These are phyloP conservation scores for Halcyon badia DNA, from an alignment of 2,797 vertebrate genomes.

Conservation along the genomic window DNA sequence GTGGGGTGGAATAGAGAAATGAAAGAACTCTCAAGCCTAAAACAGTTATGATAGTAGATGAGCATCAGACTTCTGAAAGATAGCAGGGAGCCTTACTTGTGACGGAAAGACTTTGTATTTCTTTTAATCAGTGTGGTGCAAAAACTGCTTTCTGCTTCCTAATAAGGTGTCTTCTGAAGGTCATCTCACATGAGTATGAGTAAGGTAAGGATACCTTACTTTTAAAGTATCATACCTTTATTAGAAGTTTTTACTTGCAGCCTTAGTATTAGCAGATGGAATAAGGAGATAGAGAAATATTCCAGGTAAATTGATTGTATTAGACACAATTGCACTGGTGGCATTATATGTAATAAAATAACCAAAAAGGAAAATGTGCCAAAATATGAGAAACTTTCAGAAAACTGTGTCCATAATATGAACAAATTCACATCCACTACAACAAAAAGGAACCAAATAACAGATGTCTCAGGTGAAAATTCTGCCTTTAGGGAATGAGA, in stretches of 20 bases:
- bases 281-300: neutral
- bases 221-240: neutral
- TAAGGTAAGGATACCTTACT: neutral
- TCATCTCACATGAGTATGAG: neutral
- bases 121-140: neutral
- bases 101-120: neutral
- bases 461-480: conserved; percentile 8
- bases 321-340: neutral
- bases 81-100: neutral
- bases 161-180: neutral
- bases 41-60: neutral
- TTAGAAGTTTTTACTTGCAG: neutral
- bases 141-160: neutral
- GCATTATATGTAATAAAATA: neutral
- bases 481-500: neutral
- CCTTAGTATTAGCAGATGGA: neutral
- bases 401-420: neutral
- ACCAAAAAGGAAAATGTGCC: neutral
- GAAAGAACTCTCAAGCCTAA: neutral
- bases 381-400: neutral
- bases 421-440: neutral
- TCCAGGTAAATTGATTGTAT: neutral
- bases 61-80: neutral
- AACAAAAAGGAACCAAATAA: neutral
- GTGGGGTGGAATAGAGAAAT: neutral